Evolutionary conservation across 2,888 invertebrate genomes (phyloP), one percentile per base, ranked within the genome.

Genomic region (Cataglyphis rosenhaueri): DNA sequence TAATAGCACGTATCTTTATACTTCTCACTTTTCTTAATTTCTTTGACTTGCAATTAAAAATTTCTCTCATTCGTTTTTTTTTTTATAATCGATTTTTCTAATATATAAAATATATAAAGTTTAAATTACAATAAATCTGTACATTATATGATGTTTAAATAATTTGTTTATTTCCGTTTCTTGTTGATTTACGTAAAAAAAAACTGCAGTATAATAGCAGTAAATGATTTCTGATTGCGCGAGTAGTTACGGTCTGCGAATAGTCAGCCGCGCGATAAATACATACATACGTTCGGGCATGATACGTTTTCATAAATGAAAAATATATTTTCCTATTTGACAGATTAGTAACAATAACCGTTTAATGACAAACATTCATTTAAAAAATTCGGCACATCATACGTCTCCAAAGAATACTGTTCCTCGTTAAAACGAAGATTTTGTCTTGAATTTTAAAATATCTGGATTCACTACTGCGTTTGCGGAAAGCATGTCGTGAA

Each of bases 401-500:
- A 52, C n/a, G n/a, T 52, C n/a, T 3, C 3, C 9, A 21, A 21
- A 35, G 15, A 15, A 21, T 9, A 9, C 4, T 3, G 15, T 62
- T 41, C 5, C 41, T 44, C 61, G 9, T 57, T 35, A 71, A 38
- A 15, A 15, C 4, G n/a, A 8, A n/a, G 0, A 48, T 48, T 48
- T 55, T 3, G 32, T 55, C 10, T 35, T 70, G 15, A 21, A 18
- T 3, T n/a, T 29, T n/a, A 8, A 32, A 35, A 8, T 52, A 21
- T 61, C 38, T 38, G 12, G 18, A 59, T 73, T 1, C 12, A 73
- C 29, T 35, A 35, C 59, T 35, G 21, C 41, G 18, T 29, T 59
- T 48, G 75, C 8, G 74, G 18, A 48, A 65, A 75, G n/a, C 29
- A 44, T 62, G 48, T 65, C 35, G 65, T 35, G 21, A 35, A 75